Conservation (phyloP, 1,140 invertebrate species). For the Euglossa dilemma region DNA sequence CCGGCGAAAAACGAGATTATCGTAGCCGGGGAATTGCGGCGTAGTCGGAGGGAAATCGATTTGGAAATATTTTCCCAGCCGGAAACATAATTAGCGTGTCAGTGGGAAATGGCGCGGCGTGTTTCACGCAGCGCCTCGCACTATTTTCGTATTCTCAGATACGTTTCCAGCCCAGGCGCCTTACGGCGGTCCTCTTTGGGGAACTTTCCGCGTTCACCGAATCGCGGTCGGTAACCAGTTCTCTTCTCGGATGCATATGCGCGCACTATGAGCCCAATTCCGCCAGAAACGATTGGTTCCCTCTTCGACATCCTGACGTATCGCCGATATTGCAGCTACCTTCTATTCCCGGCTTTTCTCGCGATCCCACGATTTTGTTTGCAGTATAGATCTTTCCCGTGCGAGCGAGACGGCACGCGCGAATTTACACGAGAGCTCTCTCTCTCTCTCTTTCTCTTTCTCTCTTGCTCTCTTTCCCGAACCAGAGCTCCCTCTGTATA, state of each 20-base stretch:
- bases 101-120: not conserved
- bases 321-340: conserved; percentile 79
- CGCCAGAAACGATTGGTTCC: conserved; percentile 71
- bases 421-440: not conserved
- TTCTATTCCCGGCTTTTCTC: conserved; percentile 72
- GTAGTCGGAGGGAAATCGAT: not conserved
- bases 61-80: not conserved
- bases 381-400: conserved; percentile 37
- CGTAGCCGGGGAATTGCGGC: not conserved
- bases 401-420: not conserved
- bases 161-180: conserved; percentile 19
- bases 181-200: conserved; percentile 65
- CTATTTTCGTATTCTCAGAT: conserved; percentile 47
- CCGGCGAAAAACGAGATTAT: not conserved
- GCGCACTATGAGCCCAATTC: conserved; percentile 70
- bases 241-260: conserved; percentile 70
- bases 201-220: conserved; percentile 67
- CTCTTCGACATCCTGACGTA: conserved; percentile 76
- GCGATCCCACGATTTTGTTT: conserved; percentile 56
- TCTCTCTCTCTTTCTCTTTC: not conserved
- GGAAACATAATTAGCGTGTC: conserved; percentile 29
- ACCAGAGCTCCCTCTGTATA: not conserved
- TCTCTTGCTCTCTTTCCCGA: not conserved
- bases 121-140: conserved; percentile 2
- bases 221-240: conserved; percentile 78